Evolutionary conservation across 2,888 invertebrate genomes (phyloP).

Genomic region (Mayetiola destructor): DNA sequence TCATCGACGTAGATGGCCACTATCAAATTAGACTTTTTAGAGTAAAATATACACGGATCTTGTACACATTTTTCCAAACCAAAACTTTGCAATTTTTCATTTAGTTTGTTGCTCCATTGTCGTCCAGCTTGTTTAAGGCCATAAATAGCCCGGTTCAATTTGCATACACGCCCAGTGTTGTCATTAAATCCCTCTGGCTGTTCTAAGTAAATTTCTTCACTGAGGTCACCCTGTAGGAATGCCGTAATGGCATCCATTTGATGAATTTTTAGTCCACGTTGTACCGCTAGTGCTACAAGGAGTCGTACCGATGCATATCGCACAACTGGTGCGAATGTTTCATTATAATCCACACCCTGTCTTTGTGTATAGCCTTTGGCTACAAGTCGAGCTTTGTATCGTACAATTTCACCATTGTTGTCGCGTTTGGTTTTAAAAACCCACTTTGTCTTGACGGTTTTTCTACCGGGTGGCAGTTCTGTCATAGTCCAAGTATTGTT

Average conservation of each 20-base stretch:
- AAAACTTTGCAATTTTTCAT: background rate
- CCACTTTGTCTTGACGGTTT: background rate
- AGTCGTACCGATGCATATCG: background rate
- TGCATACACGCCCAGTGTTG: background rate
- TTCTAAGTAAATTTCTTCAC: background rate
- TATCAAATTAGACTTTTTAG: background rate
- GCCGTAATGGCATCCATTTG: conserved; percentile 4
- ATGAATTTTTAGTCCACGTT: background rate
- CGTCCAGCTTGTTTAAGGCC: background rate
- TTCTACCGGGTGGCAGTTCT: background rate
- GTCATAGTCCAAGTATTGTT: background rate
- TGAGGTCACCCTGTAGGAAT: background rate
- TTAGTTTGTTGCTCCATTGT: background rate
- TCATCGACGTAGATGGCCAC: background rate
- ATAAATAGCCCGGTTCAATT: background rate
- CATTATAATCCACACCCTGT: background rate
- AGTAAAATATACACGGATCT: background rate
- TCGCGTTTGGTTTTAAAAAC: background rate
- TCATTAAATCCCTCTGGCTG: background rate
- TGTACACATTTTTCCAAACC: background rate
- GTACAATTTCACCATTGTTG: background rate
- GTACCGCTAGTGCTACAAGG: background rate
- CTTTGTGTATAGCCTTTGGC: background rate
- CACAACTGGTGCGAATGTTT: background rate
- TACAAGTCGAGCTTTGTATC: background rate